Evolutionary conservation across 2,888 invertebrate species (phyloP).

Genomic region (Sycophila texana): DNA sequence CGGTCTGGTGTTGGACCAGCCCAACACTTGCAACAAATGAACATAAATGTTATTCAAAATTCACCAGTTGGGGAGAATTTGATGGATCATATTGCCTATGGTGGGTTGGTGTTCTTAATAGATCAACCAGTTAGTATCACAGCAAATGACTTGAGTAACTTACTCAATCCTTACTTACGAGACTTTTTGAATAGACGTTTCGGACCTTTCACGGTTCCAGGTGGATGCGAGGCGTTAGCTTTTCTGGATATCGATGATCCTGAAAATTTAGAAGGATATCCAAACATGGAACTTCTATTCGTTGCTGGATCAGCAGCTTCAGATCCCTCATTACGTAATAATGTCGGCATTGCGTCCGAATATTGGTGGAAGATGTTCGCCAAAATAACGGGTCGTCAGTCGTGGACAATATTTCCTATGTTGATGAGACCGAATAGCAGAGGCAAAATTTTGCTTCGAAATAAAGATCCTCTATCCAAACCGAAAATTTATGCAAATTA

Average conservation of each 20-base stretch:
- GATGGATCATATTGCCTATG: conserved; percentile 83
- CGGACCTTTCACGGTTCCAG: conserved; percentile 80
- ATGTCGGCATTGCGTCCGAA: conserved; percentile 74
- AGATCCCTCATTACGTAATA: conserved; percentile 77
- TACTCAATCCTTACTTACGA: conserved; percentile 53
- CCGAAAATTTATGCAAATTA: conserved; percentile 85
- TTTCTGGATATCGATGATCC: conserved; percentile 80
- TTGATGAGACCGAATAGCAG: conserved; percentile 79
- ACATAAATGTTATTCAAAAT: conserved; percentile 78
- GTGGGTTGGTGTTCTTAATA: conserved; percentile 78
- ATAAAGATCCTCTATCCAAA: conserved; percentile 80
- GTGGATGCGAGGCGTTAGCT: conserved; percentile 82
- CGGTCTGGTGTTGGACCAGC: conserved; percentile 85
- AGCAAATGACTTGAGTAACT: conserved; percentile 53
- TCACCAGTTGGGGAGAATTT: conserved; percentile 82
- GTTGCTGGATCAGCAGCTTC: conserved; percentile 80
- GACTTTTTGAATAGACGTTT: conserved; percentile 78
- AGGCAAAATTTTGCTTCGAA: conserved; percentile 82
- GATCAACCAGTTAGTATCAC: conserved; percentile 74
- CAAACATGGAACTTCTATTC: conserved; percentile 84
- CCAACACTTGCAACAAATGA: conserved; percentile 78
- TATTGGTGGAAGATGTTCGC: conserved; percentile 80
- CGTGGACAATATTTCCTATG: conserved; percentile 75
- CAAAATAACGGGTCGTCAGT: conserved; percentile 73
- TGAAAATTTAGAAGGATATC: conserved; percentile 77